A percentile compares a stretch with the other conserved stretches of the same genome.
Evolutionary conservation across 2,888 invertebrate genomes (phyloP).

Genomic region (Aporophyla nigra): DNA sequence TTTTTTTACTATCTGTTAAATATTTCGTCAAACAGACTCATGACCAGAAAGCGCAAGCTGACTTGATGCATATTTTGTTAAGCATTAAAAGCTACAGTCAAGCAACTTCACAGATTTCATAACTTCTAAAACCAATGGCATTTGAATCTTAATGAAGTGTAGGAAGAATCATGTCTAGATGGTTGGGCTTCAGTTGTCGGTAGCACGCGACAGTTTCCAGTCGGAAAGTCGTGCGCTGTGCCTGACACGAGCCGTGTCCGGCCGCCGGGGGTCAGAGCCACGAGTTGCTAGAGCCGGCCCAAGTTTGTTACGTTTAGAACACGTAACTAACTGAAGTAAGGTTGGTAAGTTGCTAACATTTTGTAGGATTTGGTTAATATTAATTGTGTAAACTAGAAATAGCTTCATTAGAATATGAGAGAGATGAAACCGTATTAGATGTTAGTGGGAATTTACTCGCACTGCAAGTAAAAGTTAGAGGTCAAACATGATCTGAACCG

Average conservation of each 20-base stretch:
- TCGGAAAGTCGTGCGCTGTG: slow-evolving; percentile 69
- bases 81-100: neutral
- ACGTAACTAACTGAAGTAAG: slow-evolving; percentile 4
- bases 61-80: neutral
- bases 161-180: slow-evolving; percentile 60
- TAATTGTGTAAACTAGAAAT: neutral
- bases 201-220: slow-evolving; percentile 71
- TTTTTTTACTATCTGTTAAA: neutral
- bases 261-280: slow-evolving; percentile 28
- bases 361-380: no score
- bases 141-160: slow-evolving; percentile 60
- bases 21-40: neutral
- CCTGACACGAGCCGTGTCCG: slow-evolving; percentile 68
- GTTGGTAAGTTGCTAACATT: neutral
- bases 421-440: neutral
- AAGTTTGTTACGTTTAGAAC: slow-evolving; percentile 36
- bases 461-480: neutral
- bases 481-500: neutral
- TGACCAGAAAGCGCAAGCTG: neutral
- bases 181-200: slow-evolving; percentile 63
- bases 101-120: neutral
- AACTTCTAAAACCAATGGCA: slow-evolving; percentile 12
- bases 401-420: neutral
- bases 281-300: slow-evolving; percentile 41
- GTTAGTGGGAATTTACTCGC: neutral